Conservation (phyloP, 2,113 vertebrate genomes). For the human region GRCh38 chr5:128483501-128484000, state of each 20-base stretch:
- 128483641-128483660: constrained; percentile 32
- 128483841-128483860: constrained; percentile 34
- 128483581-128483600: neutral
- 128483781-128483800: constrained; percentile 47
- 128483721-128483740: too few species aligned
- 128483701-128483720: neutral
- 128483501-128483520: neutral
- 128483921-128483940: neutral
- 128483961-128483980: neutral
- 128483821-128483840: neutral
- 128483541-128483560: neutral
- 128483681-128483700: neutral
- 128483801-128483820: constrained; percentile 30
- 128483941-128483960: constrained; percentile 16
- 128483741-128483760: neutral
- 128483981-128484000: neutral
- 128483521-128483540: neutral
- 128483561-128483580: neutral
- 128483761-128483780: neutral
- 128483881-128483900: neutral
- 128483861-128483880: neutral
- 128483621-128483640: constrained; percentile 38
- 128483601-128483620: constrained; percentile 38
- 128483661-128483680: constrained; percentile 18
- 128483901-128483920: neutral